Conservation (phyloP, 2,888 invertebrate species). For the Periphyllus acericola region DNA sequence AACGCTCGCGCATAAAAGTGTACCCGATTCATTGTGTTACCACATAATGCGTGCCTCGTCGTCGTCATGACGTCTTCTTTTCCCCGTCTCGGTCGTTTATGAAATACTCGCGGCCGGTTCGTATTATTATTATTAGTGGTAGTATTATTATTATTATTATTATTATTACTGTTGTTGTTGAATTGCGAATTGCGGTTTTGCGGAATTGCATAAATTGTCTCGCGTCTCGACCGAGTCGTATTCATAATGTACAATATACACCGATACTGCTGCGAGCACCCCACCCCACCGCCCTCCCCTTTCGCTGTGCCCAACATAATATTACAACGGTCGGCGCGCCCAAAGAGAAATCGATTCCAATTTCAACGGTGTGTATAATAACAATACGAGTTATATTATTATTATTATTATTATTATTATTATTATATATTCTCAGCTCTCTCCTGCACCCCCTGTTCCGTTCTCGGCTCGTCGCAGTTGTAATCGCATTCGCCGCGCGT, state of each 20-base stretch:
- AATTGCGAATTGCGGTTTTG: slow-evolving; percentile 44
- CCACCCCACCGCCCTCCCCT: background rate
- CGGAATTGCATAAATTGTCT: slow-evolving; percentile 46
- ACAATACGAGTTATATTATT: background rate
- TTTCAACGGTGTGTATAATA: background rate
- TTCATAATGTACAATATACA: background rate
- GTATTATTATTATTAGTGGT: too few species aligned
- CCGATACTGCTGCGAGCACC: background rate
- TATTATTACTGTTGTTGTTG: background rate
- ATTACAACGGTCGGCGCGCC: background rate
- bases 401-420: background rate
- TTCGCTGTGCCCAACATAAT: too few species aligned
- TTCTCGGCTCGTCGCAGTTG: background rate
- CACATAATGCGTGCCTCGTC: background rate
- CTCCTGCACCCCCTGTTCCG: background rate
- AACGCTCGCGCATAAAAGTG: too few species aligned
- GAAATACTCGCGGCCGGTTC: background rate
- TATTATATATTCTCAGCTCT: background rate
- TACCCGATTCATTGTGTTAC: too few species aligned
- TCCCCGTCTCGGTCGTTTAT: slow-evolving; percentile 13
- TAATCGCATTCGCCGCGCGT: slow-evolving; percentile 6
- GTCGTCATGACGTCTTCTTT: background rate
- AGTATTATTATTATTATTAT: background rate
- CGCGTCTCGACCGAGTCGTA: background rate
- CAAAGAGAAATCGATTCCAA: slow-evolving; percentile 44